Percentiles rank a stretch among this genome's conserved stretches.
Evolutionary conservation across 2,113 vertebrate genomes (phyloP).

Genomic region (Oncorhynchus masou): DNA sequence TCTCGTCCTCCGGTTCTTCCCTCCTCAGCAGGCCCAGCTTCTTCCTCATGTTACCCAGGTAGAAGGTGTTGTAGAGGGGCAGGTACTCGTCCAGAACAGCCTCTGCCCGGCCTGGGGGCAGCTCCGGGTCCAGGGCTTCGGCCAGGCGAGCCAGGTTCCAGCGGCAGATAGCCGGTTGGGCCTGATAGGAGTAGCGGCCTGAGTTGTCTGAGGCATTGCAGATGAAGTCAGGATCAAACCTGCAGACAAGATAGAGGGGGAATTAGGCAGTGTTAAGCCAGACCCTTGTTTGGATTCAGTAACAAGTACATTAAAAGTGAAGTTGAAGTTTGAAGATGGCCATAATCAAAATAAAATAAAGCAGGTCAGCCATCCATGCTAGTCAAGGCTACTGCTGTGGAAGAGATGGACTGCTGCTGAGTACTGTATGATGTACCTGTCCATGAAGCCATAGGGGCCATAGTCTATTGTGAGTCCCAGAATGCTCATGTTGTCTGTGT

Average conservation of each 20-base stretch:
- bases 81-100: slow-evolving; percentile 82
- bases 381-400: no score
- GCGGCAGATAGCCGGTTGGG: slow-evolving; percentile 86
- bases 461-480: slow-evolving; percentile 94
- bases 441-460: slow-evolving; percentile 95
- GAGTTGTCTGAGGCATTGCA: slow-evolving; percentile 91
- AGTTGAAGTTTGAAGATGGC: no score
- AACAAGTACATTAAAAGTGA: no score
- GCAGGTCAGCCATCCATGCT: no score
- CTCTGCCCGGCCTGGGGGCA: slow-evolving; percentile 76
- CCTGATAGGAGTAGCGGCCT: slow-evolving; percentile 89
- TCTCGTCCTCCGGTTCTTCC: slow-evolving; percentile 80
- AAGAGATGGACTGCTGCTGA: no score
- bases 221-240: slow-evolving; percentile 92
- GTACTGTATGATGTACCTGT: slow-evolving; percentile 76
- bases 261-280: not conserved
- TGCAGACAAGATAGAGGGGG: slow-evolving; percentile 40
- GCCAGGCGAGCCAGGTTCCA: slow-evolving; percentile 94
- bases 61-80: slow-evolving; percentile 82
- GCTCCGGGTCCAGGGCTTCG: slow-evolving; percentile 87
- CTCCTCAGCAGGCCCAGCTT: slow-evolving; percentile 86
- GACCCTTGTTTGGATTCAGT: no score
- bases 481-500: slow-evolving; percentile 98
- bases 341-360: no score
- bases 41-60: slow-evolving; percentile 88